Evolutionary conservation across 2,888 invertebrate species (phyloP), one percentile per base, ranked within the genome.

Genomic region (Scelioninae gen. 1): DNA sequence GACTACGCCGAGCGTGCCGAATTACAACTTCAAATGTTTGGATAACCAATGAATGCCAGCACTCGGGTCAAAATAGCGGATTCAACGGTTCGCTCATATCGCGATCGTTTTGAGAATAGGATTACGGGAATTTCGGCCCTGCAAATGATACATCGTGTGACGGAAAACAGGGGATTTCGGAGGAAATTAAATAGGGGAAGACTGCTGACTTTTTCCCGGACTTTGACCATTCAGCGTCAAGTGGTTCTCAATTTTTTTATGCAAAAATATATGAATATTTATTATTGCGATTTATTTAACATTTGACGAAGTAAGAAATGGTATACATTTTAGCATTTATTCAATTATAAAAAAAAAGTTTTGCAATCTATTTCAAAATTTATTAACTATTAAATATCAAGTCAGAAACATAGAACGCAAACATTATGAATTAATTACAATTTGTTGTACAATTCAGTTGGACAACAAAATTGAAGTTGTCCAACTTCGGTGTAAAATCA

Each of bases 61-160:
- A 45, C 58, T 58, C 68, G 68, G 23, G 43, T 60, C 66, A 58
- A 75, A 75, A 66, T 58, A 75, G 63, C 63, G 55, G 55, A 47
- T 74, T 63, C 43, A 62, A 40, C 55, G 74, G 51, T 43, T 62
- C 62, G 55, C 65, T 66, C 76, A 47, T 66, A 76, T 76, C 76
- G 76, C 51, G 76, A 76, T 66, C 76, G 66, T 76, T 76, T 76
- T 66, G 40, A 76, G 66, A 66, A 76, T 60, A 60, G 76, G 66
- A 76, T 76, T 76, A 76, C 60, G 13, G 63, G 53, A 74, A 74
- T 74, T 63, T 74, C 45, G 40, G 32, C 62, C 49, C 9, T 55
- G 55, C 56, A 74, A 74, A 63, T 65, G 74, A 74, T 74, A 74
- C 65, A 55, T 45, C 23, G 53, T 45, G 56, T n/a, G 9, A 23